Conservation (phyloP, 1,140 invertebrate species). For the Sitobion miscanthi region DNA sequence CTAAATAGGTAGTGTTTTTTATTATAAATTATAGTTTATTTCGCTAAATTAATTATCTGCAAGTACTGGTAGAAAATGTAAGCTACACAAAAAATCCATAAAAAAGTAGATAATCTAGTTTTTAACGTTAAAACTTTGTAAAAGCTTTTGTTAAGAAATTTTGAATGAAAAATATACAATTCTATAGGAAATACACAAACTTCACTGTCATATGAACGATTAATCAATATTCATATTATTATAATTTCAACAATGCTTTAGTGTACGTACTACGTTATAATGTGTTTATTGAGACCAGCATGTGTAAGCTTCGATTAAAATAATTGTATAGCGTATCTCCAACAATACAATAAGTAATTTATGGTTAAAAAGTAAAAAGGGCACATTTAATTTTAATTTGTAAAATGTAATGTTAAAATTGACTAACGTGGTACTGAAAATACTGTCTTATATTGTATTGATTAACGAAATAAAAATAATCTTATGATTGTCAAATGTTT, state of each 20-base stretch:
- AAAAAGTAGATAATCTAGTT: neutral
- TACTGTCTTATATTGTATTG: neutral
- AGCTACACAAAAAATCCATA: neutral
- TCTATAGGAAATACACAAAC: neutral
- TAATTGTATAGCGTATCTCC: neutral
- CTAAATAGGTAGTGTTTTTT: neutral
- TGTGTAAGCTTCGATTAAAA: neutral
- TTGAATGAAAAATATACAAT: conserved; percentile 2
- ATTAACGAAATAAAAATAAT: neutral
- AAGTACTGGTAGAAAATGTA: neutral
- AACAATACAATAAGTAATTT: neutral
- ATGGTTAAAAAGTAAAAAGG: neutral
- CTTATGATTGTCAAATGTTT: neutral
- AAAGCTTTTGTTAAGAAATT: neutral
- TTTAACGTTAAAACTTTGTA: conserved; percentile 17
- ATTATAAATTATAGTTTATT: neutral
- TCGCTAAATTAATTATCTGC: neutral
- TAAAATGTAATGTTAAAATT: neutral
- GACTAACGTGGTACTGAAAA: neutral
- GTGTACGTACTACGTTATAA: neutral
- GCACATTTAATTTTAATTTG: neutral
- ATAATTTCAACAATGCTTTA: neutral
- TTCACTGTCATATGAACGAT: neutral
- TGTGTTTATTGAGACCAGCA: neutral
- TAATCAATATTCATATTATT: conserved; percentile 28